A percentile compares a stretch with the other conserved stretches of the same genome.
These are phyloP conservation scores for Clusia tigrina DNA, from an alignment of 2,888 invertebrate species.

Conservation along the genomic window DNA sequence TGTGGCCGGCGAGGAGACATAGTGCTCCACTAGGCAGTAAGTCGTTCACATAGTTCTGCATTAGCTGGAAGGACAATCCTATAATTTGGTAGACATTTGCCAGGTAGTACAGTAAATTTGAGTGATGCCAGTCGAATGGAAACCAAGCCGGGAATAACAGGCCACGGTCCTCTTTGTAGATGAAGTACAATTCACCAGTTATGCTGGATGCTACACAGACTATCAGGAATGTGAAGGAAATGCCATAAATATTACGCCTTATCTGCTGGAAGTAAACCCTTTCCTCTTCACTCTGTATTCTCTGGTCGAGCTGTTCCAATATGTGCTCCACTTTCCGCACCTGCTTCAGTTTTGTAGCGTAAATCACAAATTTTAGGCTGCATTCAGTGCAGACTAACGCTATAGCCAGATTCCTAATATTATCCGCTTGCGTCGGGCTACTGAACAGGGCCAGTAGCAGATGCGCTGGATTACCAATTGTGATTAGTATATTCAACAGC, in stretches of 20 bases:
- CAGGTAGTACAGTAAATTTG: conserved; percentile 24
- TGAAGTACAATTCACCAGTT: not conserved
- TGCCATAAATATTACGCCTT: not conserved
- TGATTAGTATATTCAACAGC: conserved; percentile 15
- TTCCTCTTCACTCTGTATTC: conserved; percentile 12
- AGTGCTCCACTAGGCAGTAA: conserved; percentile 37
- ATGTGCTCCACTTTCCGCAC: conserved; percentile 26
- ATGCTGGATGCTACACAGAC: conserved; percentile 6
- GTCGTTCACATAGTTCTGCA: conserved; percentile 38
- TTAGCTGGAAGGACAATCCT: conserved; percentile 9
- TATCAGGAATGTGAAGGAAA: conserved; percentile 24
- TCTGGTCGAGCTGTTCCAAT: conserved; percentile 29
- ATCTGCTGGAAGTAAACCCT: conserved; percentile 3
- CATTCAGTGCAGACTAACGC: conserved; percentile 33
- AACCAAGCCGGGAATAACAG: conserved; percentile 41
- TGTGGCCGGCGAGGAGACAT: conserved; percentile 34
- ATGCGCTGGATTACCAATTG: conserved; percentile 8
- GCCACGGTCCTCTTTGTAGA: conserved; percentile 24
- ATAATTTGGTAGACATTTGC: conserved; percentile 30
- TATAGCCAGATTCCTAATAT: conserved; percentile 36
- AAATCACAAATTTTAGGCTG: conserved; percentile 32
- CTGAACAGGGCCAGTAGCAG: conserved; percentile 22
- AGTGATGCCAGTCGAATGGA: conserved; percentile 40
- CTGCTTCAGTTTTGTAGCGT: conserved; percentile 22
- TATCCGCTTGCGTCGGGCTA: conserved; percentile 35